A percentile compares a stretch with the other conserved stretches of the same genome.
phyloP scores from a whole-genome alignment of 2,797 vertebrate genomes.

The Enteromius afrohamiltoni region DNA sequence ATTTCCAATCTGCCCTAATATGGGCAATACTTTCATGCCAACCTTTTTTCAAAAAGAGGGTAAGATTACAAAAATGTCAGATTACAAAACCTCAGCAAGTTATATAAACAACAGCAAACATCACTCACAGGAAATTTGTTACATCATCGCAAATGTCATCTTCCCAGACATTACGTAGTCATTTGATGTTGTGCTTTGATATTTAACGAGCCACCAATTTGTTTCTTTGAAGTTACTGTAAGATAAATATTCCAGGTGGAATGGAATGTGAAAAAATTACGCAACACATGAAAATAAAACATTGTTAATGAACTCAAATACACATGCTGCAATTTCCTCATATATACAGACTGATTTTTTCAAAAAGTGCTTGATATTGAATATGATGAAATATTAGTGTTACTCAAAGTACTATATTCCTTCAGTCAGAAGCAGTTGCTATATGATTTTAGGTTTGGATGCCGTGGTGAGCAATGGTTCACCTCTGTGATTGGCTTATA shows the following conservation, averaged over 20 bases:
- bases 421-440: slow-evolving; percentile 72
- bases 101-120: slow-evolving; percentile 63
- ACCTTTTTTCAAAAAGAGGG: slow-evolving; percentile 63
- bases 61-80: slow-evolving; percentile 62
- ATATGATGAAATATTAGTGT: slow-evolving; percentile 70
- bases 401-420: slow-evolving; percentile 78
- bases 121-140: slow-evolving; percentile 65
- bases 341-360: slow-evolving; percentile 83
- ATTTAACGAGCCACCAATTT: slow-evolving; percentile 26
- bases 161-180: slow-evolving; percentile 35
- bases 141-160: slow-evolving; percentile 57
- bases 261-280: slow-evolving; percentile 60
- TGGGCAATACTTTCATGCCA: slow-evolving; percentile 73
- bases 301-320: slow-evolving; percentile 69
- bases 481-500: slow-evolving; percentile 60
- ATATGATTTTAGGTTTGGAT: slow-evolving; percentile 67
- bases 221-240: slow-evolving; percentile 45
- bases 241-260: slow-evolving; percentile 73
- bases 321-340: slow-evolving; percentile 79
- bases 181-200: slow-evolving; percentile 35
- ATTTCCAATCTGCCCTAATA: slow-evolving; percentile 68
- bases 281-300: slow-evolving; percentile 63
- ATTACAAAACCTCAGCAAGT: slow-evolving; percentile 57
- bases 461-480: slow-evolving; percentile 72
- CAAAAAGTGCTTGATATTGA: slow-evolving; percentile 78